A percentile compares a stretch with the other conserved stretches of the same genome.
These are phyloP conservation scores for Neomonachus schauinslandi DNA, from an alignment of 2,113 vertebrate species.

Conservation along the genomic window DNA sequence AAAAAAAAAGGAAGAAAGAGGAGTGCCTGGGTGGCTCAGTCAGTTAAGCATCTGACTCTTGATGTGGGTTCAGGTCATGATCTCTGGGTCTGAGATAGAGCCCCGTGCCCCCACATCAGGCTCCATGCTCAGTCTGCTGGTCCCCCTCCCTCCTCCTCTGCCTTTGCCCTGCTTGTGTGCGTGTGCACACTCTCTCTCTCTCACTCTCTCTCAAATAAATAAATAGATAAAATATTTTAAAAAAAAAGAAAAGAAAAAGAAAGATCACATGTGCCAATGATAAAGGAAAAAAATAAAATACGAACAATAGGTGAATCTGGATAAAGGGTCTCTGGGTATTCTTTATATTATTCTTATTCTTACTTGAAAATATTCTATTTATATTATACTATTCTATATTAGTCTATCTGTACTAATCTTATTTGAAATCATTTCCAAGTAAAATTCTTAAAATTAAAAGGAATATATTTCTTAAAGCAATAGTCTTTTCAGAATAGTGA, in stretches of 20 bases:
- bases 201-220: not conserved
- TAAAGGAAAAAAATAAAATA: not conserved
- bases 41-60: not conserved
- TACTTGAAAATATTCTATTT: not conserved
- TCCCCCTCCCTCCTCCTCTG: not conserved
- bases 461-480: constrained; percentile 6
- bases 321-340: not conserved
- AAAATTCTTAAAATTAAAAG: not conserved
- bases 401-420: not conserved
- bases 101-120: not conserved
- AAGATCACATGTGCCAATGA: not conserved
- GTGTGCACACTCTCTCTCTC: too few species aligned
- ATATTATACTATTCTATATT: not conserved
- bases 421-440: not conserved
- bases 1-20: not conserved
- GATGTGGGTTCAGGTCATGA: not conserved
- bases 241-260: not conserved
- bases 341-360: not conserved
- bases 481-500: not conserved
- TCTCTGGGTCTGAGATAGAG: not conserved
- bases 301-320: not conserved
- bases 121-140: not conserved
- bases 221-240: not conserved
- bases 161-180: not conserved
- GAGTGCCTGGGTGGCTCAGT: not conserved